Base-by-base conservation (phyloP, 2,888 invertebrate species). In the Himalopsyche kuldschensis region DNA sequence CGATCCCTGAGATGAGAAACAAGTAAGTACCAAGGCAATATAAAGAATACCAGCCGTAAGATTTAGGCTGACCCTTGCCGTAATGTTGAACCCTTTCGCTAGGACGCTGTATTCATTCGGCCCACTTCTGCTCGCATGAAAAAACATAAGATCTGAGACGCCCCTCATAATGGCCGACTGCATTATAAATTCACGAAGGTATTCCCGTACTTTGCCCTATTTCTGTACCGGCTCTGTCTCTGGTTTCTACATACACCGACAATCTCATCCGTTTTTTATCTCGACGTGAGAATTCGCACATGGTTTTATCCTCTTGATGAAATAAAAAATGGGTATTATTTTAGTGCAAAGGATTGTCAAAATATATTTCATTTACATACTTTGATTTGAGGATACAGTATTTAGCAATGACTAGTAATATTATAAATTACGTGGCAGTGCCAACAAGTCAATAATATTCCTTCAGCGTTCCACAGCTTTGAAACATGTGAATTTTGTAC, bases 171-270 rank as follows among this genome's bases (percentile, higher is more conserved):
- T 69, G 69, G 69, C 69, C 27, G 69, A 27, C 27, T 69, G 69
- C 48, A 82, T 82, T 69, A 82, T 35, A 55, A 82, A 82, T 82
- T 82, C 82, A 82, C 75, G 82, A 82, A 82, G 79, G 79, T 78
- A 82, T 82, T 79, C 27, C n/a, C 27, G 24, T 69, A 69, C 69
- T 69, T 69, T 69, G 69, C 69, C 69, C 69, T 69, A 69, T 69
- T 69, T 69, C 69, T 69, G 69, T 69, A 69, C 24, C 27, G 69
- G 69, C 24, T 27, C 27, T 69, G 69, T 27, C 27, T 4, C 27
- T 27, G 24, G 24, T 55, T 10, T 55, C 55, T 55, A 55, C 24
- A 55, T 27, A 69, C 69, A 41, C 15, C 41, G 41, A 41, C 1
- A 3, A 15, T 41, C 11, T 41, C 41, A 41, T 15, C 41, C 15